These are phyloP conservation scores for Aphidius ervi DNA, from an alignment of 1,140 invertebrate species.

Conservation along the genomic window DNA sequence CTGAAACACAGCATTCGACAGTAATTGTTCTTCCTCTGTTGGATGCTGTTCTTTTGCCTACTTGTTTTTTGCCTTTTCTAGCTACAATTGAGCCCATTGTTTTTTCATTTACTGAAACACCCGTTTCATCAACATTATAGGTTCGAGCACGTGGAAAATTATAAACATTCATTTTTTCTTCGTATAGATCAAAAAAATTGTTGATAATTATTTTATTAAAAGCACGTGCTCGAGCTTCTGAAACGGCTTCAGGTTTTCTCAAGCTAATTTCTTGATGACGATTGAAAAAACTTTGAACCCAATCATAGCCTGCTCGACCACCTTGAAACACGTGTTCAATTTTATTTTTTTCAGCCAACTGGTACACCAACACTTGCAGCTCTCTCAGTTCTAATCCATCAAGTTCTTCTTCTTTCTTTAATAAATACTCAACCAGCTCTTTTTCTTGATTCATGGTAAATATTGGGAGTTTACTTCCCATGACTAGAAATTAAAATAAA, in stretches of 20 bases:
- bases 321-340: slow-evolving; percentile 26
- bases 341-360: slow-evolving; percentile 33
- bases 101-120: not conserved
- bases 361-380: slow-evolving; percentile 26
- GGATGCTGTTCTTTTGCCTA: slow-evolving; percentile 27
- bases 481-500: too few relatives aligned
- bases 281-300: slow-evolving; percentile 25
- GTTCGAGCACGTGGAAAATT: slow-evolving; percentile 2
- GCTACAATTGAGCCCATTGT: slow-evolving; percentile 33
- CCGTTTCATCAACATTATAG: slow-evolving; percentile 9
- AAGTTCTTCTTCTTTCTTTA: slow-evolving; percentile 26
- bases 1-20: slow-evolving; percentile 27
- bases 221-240: slow-evolving; percentile 12
- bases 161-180: not conserved
- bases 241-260: slow-evolving; percentile 10
- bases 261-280: slow-evolving; percentile 17
- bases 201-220: slow-evolving; percentile 20
- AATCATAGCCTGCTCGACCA: slow-evolving; percentile 30
- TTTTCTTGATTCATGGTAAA: slow-evolving; percentile 17
- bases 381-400: slow-evolving; percentile 30
- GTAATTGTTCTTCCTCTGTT: slow-evolving; percentile 35
- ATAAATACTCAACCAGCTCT: slow-evolving; percentile 26
- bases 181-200: slow-evolving; percentile 17
- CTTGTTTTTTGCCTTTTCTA: slow-evolving; percentile 33
- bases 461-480: too few relatives aligned